A percentile compares a stretch with the other conserved stretches of the same genome.
Evolutionary conservation across 2,888 invertebrate genomes (phyloP).

Genomic region (Hypsopygia costalis): DNA sequence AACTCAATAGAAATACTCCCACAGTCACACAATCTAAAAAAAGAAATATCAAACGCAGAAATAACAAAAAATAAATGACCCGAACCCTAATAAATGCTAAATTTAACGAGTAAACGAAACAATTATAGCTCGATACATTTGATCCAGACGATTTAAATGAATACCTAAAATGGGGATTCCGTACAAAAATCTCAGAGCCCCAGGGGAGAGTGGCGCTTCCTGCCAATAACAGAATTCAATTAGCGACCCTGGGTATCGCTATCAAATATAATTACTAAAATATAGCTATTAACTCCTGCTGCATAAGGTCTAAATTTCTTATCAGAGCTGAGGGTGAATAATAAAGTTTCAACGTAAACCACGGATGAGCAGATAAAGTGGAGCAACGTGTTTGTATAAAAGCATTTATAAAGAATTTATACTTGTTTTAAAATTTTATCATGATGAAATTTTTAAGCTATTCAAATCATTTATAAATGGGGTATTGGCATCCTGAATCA

Average conservation of each 20-base stretch:
- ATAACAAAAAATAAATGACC: neutral
- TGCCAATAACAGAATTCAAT: slow-evolving; percentile 23
- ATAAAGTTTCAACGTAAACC: slow-evolving; percentile 2
- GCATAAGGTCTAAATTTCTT: slow-evolving; percentile 4
- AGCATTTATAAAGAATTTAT: neutral
- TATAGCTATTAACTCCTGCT: slow-evolving; percentile 1
- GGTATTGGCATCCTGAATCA: too few relatives aligned
- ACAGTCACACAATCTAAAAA: too few relatives aligned
- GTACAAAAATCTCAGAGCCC: slow-evolving; percentile 16
- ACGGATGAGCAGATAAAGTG: slow-evolving; percentile 1
- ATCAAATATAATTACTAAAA: slow-evolving; percentile 4
- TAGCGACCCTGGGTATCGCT: slow-evolving; percentile 9
- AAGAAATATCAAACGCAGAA: neutral
- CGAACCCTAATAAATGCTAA: neutral
- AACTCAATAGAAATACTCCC: too few relatives aligned
- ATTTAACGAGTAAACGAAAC: slow-evolving; percentile 2
- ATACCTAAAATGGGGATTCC: slow-evolving; percentile 15
- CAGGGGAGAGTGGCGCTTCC: slow-evolving; percentile 11
- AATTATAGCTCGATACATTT: slow-evolving; percentile 5
- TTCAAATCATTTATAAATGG: too few relatives aligned
- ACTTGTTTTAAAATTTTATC: neutral
- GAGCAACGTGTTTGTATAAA: neutral
- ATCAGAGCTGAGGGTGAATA: neutral
- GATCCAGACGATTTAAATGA: slow-evolving; percentile 6
- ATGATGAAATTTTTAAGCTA: neutral